Percentiles rank a stretch among this genome's conserved stretches.
These are phyloP conservation scores for Enteromius thamalakanensis DNA, from an alignment of 2,797 vertebrate species.

Conservation along the genomic window DNA sequence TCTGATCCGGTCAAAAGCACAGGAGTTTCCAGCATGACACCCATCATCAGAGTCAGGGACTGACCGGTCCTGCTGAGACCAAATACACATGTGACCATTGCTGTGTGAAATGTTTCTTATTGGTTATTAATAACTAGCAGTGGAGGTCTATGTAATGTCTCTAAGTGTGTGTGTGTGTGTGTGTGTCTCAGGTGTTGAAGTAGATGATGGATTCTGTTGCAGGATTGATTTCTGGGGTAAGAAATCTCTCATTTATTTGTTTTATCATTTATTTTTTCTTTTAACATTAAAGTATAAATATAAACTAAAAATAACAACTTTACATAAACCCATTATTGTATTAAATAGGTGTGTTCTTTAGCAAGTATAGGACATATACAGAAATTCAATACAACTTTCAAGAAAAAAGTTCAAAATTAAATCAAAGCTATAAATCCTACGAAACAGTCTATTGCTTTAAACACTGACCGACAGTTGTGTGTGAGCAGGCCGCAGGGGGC, in stretches of 20 bases:
- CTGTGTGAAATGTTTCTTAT: background rate
- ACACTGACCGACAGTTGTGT: background rate
- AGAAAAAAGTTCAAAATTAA: too few relatives aligned
- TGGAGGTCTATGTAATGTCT: background rate
- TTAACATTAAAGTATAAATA: too few relatives aligned
- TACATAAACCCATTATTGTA: too few relatives aligned
- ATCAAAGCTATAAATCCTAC: too few relatives aligned
- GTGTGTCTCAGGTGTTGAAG: background rate
- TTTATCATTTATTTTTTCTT: too few relatives aligned
- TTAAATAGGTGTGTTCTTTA: too few relatives aligned
- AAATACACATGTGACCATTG: too few relatives aligned
- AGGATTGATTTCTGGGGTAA: slow-evolving; percentile 43
- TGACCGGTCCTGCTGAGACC: background rate
- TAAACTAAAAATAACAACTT: too few relatives aligned
- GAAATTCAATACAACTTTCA: too few relatives aligned
- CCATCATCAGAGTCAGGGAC: background rate
- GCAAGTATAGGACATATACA: too few relatives aligned
- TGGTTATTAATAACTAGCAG: background rate
- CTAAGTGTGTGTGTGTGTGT: slow-evolving; percentile 20
- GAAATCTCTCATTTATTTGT: background rate
- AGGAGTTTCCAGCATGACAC: slow-evolving; percentile 17
- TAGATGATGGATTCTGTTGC: slow-evolving; percentile 31
- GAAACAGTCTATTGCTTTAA: background rate
- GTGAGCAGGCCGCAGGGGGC: slow-evolving; percentile 45
- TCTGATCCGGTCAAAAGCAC: background rate